Evolutionary conservation across 2,113 vertebrate species (phyloP), one percentile per base, ranked within the genome.

Genomic region (Odontophorus gujanensis): DNA sequence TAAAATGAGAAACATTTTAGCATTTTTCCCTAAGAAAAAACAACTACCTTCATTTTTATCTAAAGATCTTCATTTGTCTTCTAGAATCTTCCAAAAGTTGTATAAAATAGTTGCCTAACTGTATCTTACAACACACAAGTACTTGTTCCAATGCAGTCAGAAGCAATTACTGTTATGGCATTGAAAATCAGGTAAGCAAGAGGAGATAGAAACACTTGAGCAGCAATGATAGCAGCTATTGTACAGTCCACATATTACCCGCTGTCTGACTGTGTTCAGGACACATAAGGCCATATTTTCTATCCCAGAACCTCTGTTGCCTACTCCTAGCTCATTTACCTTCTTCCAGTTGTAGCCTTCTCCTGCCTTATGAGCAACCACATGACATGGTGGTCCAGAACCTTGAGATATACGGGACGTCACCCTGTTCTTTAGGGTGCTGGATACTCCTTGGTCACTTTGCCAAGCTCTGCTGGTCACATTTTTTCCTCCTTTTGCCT

Each of bases 1-100:
- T 36, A 87, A 89, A 85, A 80, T 73, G 13, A 74, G 87, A 92
- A 93, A 74, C 5, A 17, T 71, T 48, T 80, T 59, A 63, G 34
- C 34, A 74, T n/a, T 71, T 87, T 93, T 80, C 34, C 10, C 55
- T 82, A 81, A 81, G 40, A 91, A 92, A 93, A 57, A 73, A 89
- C 42, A 9, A 65, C 28, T 47, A 40, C n/a, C 47, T 89, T 77
- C 22, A 68, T 67, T 89, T 82, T 62, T 47, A 30, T 63, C 79
- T 63, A 71, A 91, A 95, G 53, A 67, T 7, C 11, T 5, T 32
- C 48, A 61, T 63, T 83, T 93, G 32, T 80, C 95, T 95, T 51
- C 68, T 51, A 71, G 30, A 13, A 57, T 47, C 32, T 91, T 77
- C 38, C 78, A 94, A 92, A 85, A 69, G 25, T 50, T 47, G 55